phyloP scores from a whole-genome alignment of 2,797 vertebrate species.

The Coregonus suidteri region DNA sequence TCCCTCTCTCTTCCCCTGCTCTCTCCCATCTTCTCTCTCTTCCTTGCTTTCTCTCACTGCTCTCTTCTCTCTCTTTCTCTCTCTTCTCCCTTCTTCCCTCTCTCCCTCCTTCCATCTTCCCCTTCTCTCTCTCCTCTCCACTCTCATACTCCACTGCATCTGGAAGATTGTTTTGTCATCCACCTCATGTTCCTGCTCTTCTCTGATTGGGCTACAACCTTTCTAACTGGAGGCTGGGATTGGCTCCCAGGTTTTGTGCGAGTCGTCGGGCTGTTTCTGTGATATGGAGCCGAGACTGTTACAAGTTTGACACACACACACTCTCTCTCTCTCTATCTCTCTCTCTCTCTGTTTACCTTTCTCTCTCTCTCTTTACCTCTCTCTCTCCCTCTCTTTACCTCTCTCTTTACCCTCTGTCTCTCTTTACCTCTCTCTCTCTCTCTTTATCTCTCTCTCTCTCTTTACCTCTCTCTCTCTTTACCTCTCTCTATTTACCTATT shows the following conservation, averaged over 20 bases:
- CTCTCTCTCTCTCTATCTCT: too few species aligned
- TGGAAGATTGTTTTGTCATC: background rate
- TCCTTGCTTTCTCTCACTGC: background rate
- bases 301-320: too few species aligned
- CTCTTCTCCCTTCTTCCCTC: background rate
- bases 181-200: background rate
- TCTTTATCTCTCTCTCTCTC: background rate
- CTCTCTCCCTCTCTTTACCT: too few species aligned
- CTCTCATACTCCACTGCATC: background rate
- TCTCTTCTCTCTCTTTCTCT: slow-evolving; percentile 5
- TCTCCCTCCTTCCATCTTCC: slow-evolving; percentile 25
- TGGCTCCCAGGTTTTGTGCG: background rate
- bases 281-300: background rate
- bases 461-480: background rate
- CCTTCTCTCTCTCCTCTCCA: background rate
- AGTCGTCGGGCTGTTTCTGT: slow-evolving; percentile 7
- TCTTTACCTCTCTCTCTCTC: background rate
- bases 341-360: too few species aligned
- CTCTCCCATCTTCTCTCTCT: slow-evolving; percentile 10
- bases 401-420: background rate
- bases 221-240: background rate
- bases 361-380: too few species aligned
- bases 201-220: background rate
- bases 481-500: too few species aligned
- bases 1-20: background rate